Conservation (phyloP, 2,888 invertebrate genomes). For the Phaonia tiefii region DNA sequence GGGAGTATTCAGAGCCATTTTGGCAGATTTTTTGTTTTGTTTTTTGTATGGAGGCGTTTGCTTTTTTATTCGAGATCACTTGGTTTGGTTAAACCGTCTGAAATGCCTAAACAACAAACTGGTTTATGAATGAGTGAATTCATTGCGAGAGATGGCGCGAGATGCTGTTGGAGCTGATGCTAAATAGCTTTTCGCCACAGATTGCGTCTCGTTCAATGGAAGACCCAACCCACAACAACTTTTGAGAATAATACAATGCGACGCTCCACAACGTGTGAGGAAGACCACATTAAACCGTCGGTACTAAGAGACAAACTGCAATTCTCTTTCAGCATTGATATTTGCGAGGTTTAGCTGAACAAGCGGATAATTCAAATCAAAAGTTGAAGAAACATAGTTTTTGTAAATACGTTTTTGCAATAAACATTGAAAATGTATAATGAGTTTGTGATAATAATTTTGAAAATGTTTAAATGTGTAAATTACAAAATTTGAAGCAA, state of each 20-base stretch:
- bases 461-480: no score
- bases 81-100: constrained; percentile 33
- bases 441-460: no score
- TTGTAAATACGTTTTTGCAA: no score
- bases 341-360: not conserved
- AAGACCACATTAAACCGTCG: not conserved
- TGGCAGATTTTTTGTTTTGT: not conserved
- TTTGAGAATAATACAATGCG: not conserved
- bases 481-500: no score
- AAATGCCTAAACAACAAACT: constrained; percentile 32
- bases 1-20: constrained; percentile 50
- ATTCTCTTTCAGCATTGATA: no score
- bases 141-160: not conserved
- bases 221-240: constrained; percentile 58
- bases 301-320: no score
- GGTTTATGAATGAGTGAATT: constrained; percentile 60
- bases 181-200: constrained; percentile 44
- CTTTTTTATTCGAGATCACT: constrained; percentile 31
- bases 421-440: no score
- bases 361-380: no score
- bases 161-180: constrained; percentile 28
- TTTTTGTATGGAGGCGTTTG: constrained; percentile 45
- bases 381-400: no score
- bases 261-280: not conserved
- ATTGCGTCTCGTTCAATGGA: constrained; percentile 9